phyloP scores from a whole-genome alignment of 2,797 vertebrate species.

The Echeneis naucrates region DNA sequence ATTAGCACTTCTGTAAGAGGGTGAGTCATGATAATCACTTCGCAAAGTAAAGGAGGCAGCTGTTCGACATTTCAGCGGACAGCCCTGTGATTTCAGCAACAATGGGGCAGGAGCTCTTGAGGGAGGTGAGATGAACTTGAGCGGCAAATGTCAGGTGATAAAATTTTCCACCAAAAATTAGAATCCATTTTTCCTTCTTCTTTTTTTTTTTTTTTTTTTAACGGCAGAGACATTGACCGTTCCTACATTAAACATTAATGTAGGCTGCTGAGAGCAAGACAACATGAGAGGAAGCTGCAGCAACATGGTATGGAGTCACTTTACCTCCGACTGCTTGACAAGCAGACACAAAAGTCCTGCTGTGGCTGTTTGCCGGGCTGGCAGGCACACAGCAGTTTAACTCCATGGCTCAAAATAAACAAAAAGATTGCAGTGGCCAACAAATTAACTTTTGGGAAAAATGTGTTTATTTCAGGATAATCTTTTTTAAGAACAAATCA shows the following conservation, averaged over 20 bases:
- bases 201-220: not conserved
- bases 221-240: slow-evolving; percentile 40
- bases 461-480: not conserved
- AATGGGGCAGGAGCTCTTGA: slow-evolving; percentile 50
- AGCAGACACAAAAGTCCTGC: slow-evolving; percentile 69
- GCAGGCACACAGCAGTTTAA: slow-evolving; percentile 54
- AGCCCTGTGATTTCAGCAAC: slow-evolving; percentile 57
- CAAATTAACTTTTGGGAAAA: slow-evolving; percentile 2
- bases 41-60: slow-evolving; percentile 63
- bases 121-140: slow-evolving; percentile 48
- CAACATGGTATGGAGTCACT: slow-evolving; percentile 70
- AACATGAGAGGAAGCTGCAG: slow-evolving; percentile 68
- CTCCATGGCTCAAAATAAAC: slow-evolving; percentile 44
- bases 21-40: slow-evolving; percentile 74
- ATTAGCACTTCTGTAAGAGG: slow-evolving; percentile 71
- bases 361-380: slow-evolving; percentile 64
- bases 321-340: slow-evolving; percentile 73
- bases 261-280: slow-evolving; percentile 57
- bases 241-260: slow-evolving; percentile 74
- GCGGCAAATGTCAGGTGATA: slow-evolving; percentile 43
- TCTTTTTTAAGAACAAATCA: slow-evolving; percentile 13
- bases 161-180: slow-evolving; percentile 50
- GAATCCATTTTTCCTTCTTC: slow-evolving; percentile 35
- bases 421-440: slow-evolving; percentile 30
- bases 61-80: slow-evolving; percentile 66